Conservation (phyloP, 2,113 vertebrate species). For the Erpornis zantholeuca region DNA sequence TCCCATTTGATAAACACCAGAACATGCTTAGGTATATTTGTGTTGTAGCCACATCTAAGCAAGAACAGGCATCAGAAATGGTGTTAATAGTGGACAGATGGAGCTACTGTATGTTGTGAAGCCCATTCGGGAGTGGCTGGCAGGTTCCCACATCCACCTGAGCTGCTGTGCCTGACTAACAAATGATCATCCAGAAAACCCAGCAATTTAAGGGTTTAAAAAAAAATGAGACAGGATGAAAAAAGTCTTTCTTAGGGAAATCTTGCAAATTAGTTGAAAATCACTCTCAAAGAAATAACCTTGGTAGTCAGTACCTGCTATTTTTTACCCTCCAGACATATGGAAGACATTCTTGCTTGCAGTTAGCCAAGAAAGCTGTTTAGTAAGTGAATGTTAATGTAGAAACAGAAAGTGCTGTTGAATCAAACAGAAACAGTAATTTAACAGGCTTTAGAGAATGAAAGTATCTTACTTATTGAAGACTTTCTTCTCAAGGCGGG, state of each 20-base stretch:
- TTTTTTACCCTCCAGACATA: not conserved
- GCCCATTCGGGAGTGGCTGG: not conserved
- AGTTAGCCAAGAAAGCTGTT: not conserved
- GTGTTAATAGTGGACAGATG: not conserved
- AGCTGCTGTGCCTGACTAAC: not conserved
- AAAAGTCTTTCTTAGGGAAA: not conserved
- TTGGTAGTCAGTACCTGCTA: not conserved
- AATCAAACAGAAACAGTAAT: not conserved
- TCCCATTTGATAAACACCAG: not conserved
- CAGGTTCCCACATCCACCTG: not conserved
- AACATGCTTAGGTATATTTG: not conserved
- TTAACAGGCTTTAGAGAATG: not conserved
- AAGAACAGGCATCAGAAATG: not conserved
- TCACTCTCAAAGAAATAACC: not conserved
- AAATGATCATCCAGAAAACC: not conserved
- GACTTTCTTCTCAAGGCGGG: constrained; percentile 87
- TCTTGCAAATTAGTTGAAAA: not conserved
- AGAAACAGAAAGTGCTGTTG: not conserved
- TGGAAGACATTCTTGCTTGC: not conserved
- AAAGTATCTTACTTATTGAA: constrained; percentile 86
- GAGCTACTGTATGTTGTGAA: not conserved
- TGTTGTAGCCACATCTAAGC: not conserved
- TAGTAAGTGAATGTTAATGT: not conserved
- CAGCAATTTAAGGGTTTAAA: not conserved
- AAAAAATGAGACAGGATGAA: not conserved